Conservation (phyloP, 2,797 vertebrate genomes). For the Antrozous pallidus region DNA sequence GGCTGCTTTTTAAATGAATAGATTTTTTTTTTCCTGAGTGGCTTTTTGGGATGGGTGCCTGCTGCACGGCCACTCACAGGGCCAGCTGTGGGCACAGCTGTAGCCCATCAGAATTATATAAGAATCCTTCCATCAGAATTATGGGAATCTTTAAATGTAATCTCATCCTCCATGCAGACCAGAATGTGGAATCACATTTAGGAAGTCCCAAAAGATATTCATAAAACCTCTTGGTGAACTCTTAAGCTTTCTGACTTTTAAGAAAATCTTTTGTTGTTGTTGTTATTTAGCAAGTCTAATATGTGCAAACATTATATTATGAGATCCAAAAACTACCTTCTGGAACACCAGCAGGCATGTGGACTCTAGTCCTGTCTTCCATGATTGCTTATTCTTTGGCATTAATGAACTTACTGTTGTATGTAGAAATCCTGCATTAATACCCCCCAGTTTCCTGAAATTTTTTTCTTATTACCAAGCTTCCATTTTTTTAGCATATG, state of each 20-base stretch:
- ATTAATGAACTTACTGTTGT: background rate
- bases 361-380: background rate
- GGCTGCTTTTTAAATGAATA: background rate
- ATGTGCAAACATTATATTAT: background rate
- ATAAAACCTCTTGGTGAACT: background rate
- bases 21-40: background rate
- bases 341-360: background rate
- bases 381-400: background rate
- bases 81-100: background rate
- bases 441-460: background rate
- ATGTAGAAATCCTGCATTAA: background rate
- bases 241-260: constrained; percentile 1
- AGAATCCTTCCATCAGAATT: background rate
- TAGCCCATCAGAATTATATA: background rate
- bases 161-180: background rate
- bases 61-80: background rate
- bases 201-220: background rate
- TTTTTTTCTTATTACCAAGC: background rate
- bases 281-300: background rate
- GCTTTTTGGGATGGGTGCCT: background rate
- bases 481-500: background rate
- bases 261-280: background rate
- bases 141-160: background rate
- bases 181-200: background rate
- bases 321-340: background rate